Evolutionary conservation across 1,140 invertebrate species (phyloP), one percentile per base, ranked within the genome.

Genomic region (Lethrus apterus): DNA sequence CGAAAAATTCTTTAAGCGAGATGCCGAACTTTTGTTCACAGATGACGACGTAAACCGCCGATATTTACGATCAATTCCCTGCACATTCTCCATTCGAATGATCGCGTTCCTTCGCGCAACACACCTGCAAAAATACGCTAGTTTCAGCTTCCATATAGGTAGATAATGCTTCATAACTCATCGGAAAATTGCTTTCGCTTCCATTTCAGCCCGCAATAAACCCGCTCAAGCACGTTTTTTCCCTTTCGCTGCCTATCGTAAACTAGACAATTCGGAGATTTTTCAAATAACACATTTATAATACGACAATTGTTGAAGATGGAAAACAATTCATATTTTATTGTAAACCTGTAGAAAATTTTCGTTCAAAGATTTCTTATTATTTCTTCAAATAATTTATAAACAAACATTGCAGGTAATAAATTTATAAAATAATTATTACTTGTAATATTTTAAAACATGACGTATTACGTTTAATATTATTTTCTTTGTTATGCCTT

Each of bases 151-250:
- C 50, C 52, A 56, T 55, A 55, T 64, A 64, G 60, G 60, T 62
- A 62, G 60, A 64, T 64, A 63, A 64, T 62, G 59, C 51, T 42
- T 60, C 51, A 64, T 64, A 64, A 62, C 56, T 64, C 62, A 64
- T 60, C 53, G 40, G 41, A 50, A 58, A 62, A 64, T 64, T 62
- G 62, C 58, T 60, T 60, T 64, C 60, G 57, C 60, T 60, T 60
- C 58, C 57, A 64, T 62, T 62, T 57, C 57, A 58, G 55, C 43
- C 50, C 46, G 56, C 59, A 61, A 64, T 64, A 64, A 64, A 64
- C 56, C 60, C 55, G 52, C 53, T 50, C 46, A 50, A 57, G 50
- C 58, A 56, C 57, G 60, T 62, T 61, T 60, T 51, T 58, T 48
- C 50, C 56, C 54, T 50, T 57, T 56, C 58, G 57, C 59, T 58